Percentiles rank a stretch among this genome's conserved stretches.
Conservation (phyloP, 2,797 vertebrate species). For the Garrulus glandarius region DNA sequence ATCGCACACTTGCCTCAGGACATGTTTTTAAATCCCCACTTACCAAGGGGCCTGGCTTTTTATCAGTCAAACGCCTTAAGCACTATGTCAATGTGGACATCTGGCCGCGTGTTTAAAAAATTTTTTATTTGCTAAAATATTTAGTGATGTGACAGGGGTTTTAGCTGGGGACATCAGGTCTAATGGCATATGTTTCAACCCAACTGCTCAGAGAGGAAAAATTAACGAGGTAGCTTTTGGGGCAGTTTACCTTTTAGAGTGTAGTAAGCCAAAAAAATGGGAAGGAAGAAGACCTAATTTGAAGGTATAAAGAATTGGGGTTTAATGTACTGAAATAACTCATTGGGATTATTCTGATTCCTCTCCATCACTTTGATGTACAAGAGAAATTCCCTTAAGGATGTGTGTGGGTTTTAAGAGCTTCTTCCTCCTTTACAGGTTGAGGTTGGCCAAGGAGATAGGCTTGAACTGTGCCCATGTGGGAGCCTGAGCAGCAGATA, state of each 20-base stretch:
- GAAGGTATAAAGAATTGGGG: neutral
- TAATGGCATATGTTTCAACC: conserved; percentile 23
- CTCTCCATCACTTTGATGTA: neutral
- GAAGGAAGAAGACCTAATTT: neutral
- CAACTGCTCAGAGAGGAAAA: neutral
- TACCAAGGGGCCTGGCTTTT: conserved; percentile 89
- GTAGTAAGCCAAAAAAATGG: neutral
- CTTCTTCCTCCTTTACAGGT: neutral
- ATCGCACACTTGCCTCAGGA: conserved; percentile 91
- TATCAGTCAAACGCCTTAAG: conserved; percentile 97
- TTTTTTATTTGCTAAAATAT: conserved; percentile 81
- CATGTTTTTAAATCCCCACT: conserved; percentile 92
- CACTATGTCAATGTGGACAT: conserved; percentile 94
- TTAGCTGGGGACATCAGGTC: conserved; percentile 49
- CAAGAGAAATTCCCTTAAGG: neutral
- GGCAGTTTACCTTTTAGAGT: neutral
- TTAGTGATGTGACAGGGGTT: conserved; percentile 71
- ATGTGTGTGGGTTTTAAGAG: neutral
- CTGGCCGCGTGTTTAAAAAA: conserved; percentile 87
- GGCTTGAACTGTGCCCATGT: neutral
- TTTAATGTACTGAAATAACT: neutral
- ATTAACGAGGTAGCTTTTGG: neutral
- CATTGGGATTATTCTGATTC: neutral
- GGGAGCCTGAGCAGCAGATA: neutral
- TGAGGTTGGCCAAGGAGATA: neutral